These are phyloP conservation scores for Erebia epiphron DNA, from an alignment of 2,888 invertebrate genomes.

Conservation along the genomic window DNA sequence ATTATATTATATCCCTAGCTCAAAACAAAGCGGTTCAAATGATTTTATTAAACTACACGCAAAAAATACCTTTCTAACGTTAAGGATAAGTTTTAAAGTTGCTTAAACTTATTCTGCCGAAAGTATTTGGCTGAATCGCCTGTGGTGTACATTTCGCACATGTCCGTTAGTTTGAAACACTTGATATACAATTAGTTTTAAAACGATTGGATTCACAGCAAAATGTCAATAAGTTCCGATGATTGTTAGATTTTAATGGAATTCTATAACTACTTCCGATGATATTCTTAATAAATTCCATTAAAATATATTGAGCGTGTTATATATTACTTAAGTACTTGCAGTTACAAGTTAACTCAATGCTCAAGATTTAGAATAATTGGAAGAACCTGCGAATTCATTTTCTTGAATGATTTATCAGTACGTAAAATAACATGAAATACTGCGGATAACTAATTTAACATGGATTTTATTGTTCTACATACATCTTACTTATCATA, in stretches of 20 bases:
- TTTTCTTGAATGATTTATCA: background rate
- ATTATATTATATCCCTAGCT: background rate
- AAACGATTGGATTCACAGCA: conserved; percentile 11
- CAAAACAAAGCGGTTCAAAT: background rate
- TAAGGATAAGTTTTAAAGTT: conserved; percentile 1
- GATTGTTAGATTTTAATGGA: too few relatives aligned
- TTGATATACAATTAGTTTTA: conserved; percentile 38
- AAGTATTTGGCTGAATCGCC: conserved; percentile 9
- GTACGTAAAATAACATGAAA: background rate
- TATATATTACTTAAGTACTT: too few relatives aligned
- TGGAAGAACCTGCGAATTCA: too few relatives aligned
- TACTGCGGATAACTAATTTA: background rate
- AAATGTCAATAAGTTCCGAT: conserved; percentile 6
- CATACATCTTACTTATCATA: conserved; percentile 14
- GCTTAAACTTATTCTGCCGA: background rate
- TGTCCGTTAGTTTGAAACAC: conserved; percentile 34
- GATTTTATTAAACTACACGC: background rate
- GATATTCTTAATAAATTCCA: background rate
- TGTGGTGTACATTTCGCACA: conserved; percentile 30
- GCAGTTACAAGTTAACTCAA: too few relatives aligned
- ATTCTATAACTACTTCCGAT: too few relatives aligned
- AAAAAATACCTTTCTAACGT: background rate
- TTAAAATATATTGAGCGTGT: background rate
- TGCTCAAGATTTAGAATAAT: too few relatives aligned
- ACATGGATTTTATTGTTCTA: background rate